A percentile compares a stretch with the other conserved stretches of the same genome.
phyloP scores from a whole-genome alignment of 2,888 invertebrate genomes.

The Reticulitermes lucifugus region DNA sequence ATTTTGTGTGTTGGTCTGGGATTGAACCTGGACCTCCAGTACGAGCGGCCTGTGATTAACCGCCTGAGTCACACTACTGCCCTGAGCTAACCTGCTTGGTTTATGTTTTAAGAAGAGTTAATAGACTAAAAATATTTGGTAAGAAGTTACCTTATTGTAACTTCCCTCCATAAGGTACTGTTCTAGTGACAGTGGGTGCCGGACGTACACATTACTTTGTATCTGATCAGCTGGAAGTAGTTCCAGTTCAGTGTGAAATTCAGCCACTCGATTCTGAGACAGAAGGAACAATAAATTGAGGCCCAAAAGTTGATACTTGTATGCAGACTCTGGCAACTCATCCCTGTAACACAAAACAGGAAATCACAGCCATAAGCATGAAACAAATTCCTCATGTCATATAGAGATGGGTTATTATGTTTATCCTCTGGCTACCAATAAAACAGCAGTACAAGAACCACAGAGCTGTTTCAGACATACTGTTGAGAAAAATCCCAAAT shows the following conservation, averaged over 20 bases:
- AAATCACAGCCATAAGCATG: no score
- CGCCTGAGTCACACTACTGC: no score
- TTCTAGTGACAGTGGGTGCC: constrained; percentile 94
- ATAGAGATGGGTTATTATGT: no score
- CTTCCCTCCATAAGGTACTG: constrained; percentile 99
- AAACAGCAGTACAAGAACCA: no score
- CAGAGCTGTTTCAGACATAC: no score
- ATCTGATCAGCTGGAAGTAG: constrained; percentile 91
- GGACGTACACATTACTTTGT: constrained; percentile 92
- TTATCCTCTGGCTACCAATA: no score
- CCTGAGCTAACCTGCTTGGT: no score
- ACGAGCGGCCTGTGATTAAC: no score
- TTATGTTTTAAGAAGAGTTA: background rate
- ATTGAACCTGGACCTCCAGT: no score
- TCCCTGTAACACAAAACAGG: constrained; percentile 67
- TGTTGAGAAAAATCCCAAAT: no score
- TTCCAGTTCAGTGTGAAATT: constrained; percentile 98
- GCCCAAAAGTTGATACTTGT: constrained; percentile 94
- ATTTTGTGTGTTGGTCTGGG: no score
- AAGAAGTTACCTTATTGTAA: constrained; percentile 85
- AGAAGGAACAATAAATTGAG: constrained; percentile 93
- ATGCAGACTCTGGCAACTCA: constrained; percentile 89
- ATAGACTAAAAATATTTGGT: background rate
- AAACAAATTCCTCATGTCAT: no score
- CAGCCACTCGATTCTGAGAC: constrained; percentile 96